These are phyloP conservation scores for Syrrhaptes paradoxus DNA, from an alignment of 2,113 vertebrate species.

Conservation along the genomic window DNA sequence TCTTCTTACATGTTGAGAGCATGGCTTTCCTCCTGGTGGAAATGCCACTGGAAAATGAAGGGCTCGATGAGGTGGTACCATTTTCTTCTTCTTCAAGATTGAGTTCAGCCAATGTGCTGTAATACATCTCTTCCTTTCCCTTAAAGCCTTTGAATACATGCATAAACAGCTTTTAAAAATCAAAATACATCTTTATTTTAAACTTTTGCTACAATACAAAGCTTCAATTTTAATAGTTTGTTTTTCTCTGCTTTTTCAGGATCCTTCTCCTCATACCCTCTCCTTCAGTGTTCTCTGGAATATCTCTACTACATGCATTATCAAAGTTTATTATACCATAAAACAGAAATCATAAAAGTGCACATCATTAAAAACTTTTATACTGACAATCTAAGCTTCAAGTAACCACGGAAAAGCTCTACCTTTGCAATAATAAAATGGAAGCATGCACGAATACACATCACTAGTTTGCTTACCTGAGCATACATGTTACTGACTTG, in stretches of 20 bases:
- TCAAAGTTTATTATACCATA: neutral
- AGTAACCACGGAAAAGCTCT: neutral
- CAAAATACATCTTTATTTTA: neutral
- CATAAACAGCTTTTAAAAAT: neutral
- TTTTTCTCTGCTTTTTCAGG: neutral
- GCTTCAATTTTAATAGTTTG: fast-evolving
- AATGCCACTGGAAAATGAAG: conserved; percentile 96
- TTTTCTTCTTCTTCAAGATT: conserved; percentile 89
- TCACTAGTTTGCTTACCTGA: conserved; percentile 82
- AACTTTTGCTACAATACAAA: neutral
- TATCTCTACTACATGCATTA: fast-evolving
- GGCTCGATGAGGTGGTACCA: conserved; percentile 91
- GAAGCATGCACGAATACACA: neutral
- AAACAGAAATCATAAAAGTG: neutral
- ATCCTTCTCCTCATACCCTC: neutral
- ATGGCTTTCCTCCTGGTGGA: conserved; percentile 93
- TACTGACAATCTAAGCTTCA: neutral
- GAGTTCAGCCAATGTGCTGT: conserved; percentile 96
- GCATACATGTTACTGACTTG: conserved; percentile 94
- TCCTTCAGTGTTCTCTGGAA: neutral
- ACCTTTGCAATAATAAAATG: neutral
- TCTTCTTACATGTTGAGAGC: conserved; percentile 90
- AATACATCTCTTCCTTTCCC: conserved; percentile 93
- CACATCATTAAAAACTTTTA: neutral
- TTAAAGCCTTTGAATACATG: conserved; percentile 78